phyloP scores from a whole-genome alignment of 2,113 vertebrate species.

The Notarius quadriscutis region DNA sequence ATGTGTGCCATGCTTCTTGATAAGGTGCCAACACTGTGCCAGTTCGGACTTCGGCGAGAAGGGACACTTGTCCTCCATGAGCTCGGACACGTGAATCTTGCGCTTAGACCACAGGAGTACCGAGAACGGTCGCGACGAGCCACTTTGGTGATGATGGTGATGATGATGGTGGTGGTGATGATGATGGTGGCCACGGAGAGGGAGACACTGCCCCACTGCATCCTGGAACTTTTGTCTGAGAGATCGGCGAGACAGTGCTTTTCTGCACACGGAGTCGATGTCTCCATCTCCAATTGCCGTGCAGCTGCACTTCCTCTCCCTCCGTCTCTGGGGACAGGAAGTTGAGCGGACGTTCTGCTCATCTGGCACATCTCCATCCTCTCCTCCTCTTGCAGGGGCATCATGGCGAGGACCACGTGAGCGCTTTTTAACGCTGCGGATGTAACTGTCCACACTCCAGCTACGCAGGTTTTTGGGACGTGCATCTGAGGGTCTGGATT shows the following conservation, averaged over 20 bases:
- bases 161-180: slow-evolving; percentile 76
- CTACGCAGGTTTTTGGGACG: slow-evolving; percentile 88
- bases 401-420: slow-evolving; percentile 80
- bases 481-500: slow-evolving; percentile 75
- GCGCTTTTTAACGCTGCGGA: slow-evolving; percentile 90
- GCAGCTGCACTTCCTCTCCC: slow-evolving; percentile 89
- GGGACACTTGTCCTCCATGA: slow-evolving; percentile 94
- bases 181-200: slow-evolving; percentile 82
- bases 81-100: slow-evolving; percentile 92
- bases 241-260: slow-evolving; percentile 82
- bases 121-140: slow-evolving; percentile 63
- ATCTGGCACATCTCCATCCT: slow-evolving; percentile 68
- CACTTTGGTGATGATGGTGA: slow-evolving; percentile 73
- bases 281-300: slow-evolving; percentile 76
- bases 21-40: slow-evolving; percentile 91
- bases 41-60: slow-evolving; percentile 90
- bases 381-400: slow-evolving; percentile 55
- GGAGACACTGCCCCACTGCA: slow-evolving; percentile 92
- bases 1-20: slow-evolving; percentile 81
- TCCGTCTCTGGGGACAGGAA: slow-evolving; percentile 72
- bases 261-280: slow-evolving; percentile 79
- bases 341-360: slow-evolving; percentile 67
- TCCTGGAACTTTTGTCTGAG: slow-evolving; percentile 95
- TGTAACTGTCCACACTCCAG: slow-evolving; percentile 90
- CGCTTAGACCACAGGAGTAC: slow-evolving; percentile 87